Conservation (phyloP, 2,797 vertebrate species). For the Crenichthys baileyi region DNA sequence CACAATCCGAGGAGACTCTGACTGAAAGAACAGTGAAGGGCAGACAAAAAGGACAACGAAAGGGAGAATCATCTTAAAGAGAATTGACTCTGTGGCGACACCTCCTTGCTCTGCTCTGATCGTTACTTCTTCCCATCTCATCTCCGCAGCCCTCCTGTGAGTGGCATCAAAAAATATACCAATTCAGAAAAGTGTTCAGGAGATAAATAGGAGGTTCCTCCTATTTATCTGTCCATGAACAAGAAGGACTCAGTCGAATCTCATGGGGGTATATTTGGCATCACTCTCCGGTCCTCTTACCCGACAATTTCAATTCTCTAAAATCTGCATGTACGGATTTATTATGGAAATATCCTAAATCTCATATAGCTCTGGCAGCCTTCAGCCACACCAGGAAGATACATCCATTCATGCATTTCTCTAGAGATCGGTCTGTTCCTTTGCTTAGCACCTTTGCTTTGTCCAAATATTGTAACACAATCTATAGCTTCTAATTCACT, state of each 20-base stretch:
- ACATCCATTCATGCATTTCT: slow-evolving; percentile 37
- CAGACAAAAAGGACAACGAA: slow-evolving; percentile 28
- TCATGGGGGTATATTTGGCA: slow-evolving; percentile 36
- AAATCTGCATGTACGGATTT: slow-evolving; percentile 58
- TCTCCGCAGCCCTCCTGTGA: slow-evolving; percentile 23
- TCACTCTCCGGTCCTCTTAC: slow-evolving; percentile 26
- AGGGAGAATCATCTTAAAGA: slow-evolving; percentile 64
- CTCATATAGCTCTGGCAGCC: slow-evolving; percentile 35
- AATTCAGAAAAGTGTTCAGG: slow-evolving; percentile 36
- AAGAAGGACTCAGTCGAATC: slow-evolving; percentile 48
- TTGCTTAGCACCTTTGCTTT: slow-evolving; percentile 37
- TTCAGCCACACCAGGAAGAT: slow-evolving; percentile 22
- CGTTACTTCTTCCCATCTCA: slow-evolving; percentile 10
- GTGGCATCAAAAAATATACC: slow-evolving; percentile 29
- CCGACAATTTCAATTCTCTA: slow-evolving; percentile 48
- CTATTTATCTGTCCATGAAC: slow-evolving; percentile 34
- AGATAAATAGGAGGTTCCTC: slow-evolving; percentile 18
- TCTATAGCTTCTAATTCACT: slow-evolving; percentile 48
- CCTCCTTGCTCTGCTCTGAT: slow-evolving; percentile 47
- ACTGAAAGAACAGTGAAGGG: slow-evolving; percentile 43
- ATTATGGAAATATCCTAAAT: slow-evolving; percentile 50
- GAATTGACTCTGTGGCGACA: slow-evolving; percentile 66
- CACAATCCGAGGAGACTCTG: slow-evolving; percentile 84
- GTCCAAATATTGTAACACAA: slow-evolving; percentile 49
- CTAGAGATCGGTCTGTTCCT: slow-evolving; percentile 27